phyloP scores from a whole-genome alignment of 1,140 invertebrate species.

The Zaprionus davidi region DNA sequence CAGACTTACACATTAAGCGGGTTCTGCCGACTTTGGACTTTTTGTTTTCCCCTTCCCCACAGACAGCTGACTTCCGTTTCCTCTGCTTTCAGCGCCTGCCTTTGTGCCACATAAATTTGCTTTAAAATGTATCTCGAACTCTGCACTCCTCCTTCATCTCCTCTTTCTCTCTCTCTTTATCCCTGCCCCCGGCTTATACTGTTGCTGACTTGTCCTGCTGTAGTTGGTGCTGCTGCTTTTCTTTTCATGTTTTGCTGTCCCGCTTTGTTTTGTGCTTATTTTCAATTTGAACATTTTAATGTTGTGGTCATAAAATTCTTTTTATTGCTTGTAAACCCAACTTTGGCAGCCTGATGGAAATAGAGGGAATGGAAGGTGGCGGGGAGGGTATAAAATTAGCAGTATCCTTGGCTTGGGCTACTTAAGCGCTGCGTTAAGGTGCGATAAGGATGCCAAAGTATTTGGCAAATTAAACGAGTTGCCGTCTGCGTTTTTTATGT shows the following conservation, averaged over 20 bases:
- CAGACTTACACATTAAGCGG: slow-evolving; percentile 69
- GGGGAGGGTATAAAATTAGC: slow-evolving; percentile 58
- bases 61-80: slow-evolving; percentile 54
- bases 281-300: slow-evolving; percentile 83
- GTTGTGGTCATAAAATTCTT: slow-evolving; percentile 82
- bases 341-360: slow-evolving; percentile 22
- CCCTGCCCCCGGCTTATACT: slow-evolving; percentile 7
- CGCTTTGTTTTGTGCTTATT: slow-evolving; percentile 77
- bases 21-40: slow-evolving; percentile 64
- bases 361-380: too few relatives aligned
- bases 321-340: slow-evolving; percentile 79
- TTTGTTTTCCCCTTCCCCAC: slow-evolving; percentile 50
- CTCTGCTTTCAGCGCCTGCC: slow-evolving; percentile 65
- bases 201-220: slow-evolving; percentile 30
- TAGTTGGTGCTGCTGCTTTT: slow-evolving; percentile 30
- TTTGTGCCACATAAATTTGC: slow-evolving; percentile 80
- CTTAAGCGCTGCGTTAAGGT: slow-evolving; percentile 73
- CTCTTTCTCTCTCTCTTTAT: not conserved
- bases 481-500: slow-evolving; percentile 43
- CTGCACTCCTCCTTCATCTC: not conserved
- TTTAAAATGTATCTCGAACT: slow-evolving; percentile 74
- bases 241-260: slow-evolving; percentile 64
- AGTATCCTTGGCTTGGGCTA: slow-evolving; percentile 62
- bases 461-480: slow-evolving; percentile 69
- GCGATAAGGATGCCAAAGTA: slow-evolving; percentile 70